Percentiles rank a stretch among this genome's conserved stretches.
Evolutionary conservation across 92 coral and sea anemone species (phyloP).

Genomic region (Umimayanthus kanabou): DNA sequence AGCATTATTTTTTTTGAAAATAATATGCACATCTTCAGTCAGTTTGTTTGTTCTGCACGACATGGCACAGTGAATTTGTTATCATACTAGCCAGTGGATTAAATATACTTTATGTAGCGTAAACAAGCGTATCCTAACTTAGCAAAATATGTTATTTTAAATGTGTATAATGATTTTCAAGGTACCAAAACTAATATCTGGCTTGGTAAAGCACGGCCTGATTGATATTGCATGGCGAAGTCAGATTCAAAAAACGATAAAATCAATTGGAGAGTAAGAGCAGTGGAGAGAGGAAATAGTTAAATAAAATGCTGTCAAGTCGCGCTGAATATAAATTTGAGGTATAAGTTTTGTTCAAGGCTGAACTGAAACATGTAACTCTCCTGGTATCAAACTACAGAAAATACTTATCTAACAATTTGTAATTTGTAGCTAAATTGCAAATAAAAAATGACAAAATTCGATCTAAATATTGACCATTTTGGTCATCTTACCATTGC

Average conservation of each 20-base stretch:
- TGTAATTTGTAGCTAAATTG: not conserved
- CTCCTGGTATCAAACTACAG: not conserved
- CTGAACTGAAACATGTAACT: not conserved
- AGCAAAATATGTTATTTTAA: not conserved
- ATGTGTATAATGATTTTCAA: not conserved
- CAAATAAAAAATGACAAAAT: not conserved
- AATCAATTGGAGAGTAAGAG: not conserved
- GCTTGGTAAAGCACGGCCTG: not conserved
- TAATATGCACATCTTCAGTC: not conserved
- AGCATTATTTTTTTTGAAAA: no score
- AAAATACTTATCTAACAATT: not conserved
- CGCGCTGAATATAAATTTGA: not conserved
- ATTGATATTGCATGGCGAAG: not conserved
- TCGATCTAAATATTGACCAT: not conserved
- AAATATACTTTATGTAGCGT: not conserved
- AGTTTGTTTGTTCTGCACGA: not conserved
- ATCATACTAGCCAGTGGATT: conserved; percentile 8
- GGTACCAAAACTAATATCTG: not conserved
- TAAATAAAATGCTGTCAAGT: no score
- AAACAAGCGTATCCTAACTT: not conserved
- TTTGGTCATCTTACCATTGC: conserved; percentile 31
- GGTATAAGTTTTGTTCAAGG: not conserved
- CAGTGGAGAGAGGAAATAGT: not conserved
- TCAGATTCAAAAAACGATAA: not conserved
- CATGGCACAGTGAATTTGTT: not conserved